phyloP scores from a whole-genome alignment of 1,140 invertebrate species.

The Achatina immaculata region DNA sequence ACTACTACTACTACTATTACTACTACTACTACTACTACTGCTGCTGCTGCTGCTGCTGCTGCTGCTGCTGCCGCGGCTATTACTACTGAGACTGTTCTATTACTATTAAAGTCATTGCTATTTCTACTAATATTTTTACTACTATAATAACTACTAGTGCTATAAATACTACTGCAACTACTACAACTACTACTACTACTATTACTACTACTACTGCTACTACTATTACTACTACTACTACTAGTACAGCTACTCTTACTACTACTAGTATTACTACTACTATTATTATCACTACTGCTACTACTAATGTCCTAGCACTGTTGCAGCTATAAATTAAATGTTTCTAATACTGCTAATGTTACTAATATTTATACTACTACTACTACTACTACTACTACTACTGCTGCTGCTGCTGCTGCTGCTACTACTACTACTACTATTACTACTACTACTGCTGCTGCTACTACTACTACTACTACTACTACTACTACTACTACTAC shows the following conservation, averaged over 20 bases:
- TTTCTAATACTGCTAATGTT: slow-evolving; percentile 1
- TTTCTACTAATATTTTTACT: slow-evolving; percentile 7
- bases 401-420: slow-evolving; percentile 13
- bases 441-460: not conserved
- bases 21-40: slow-evolving; percentile 17
- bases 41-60: not conserved
- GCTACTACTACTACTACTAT: slow-evolving; percentile 18
- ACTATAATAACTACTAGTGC: not conserved
- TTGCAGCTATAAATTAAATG: not conserved
- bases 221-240: slow-evolving; percentile 13
- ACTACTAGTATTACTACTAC: too few species aligned
- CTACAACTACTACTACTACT: slow-evolving; percentile 19
- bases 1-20: slow-evolving; percentile 15
- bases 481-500: slow-evolving; percentile 21
- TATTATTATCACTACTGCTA: too few species aligned
- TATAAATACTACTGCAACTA: slow-evolving; percentile 4
- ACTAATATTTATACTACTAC: not conserved
- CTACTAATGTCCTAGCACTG: not conserved
- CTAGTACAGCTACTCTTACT: too few species aligned
- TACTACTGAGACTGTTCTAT: not conserved
- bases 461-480: slow-evolving; percentile 23
- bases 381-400: slow-evolving; percentile 13
- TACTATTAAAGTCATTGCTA: not conserved
- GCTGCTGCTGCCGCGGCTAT: not conserved
- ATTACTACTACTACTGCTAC: slow-evolving; percentile 21